A percentile compares a stretch with the other conserved stretches of the same genome.
phyloP scores from a whole-genome alignment of 2,113 vertebrate genomes.

The Hymenochirus boettgeri region DNA sequence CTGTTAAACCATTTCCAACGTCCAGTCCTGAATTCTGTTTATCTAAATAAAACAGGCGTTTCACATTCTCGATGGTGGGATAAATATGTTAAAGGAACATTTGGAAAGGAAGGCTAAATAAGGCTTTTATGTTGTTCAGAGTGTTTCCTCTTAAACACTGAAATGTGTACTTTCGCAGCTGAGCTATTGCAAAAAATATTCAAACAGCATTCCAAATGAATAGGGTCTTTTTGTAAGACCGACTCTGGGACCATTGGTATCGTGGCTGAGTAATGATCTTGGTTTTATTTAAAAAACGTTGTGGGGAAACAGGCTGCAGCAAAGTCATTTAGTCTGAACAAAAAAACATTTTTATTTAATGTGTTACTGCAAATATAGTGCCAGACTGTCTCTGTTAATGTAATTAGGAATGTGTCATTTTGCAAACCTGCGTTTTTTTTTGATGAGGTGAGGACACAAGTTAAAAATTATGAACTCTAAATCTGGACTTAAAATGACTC shows the following conservation, averaged over 20 bases:
- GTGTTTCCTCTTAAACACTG: conserved; percentile 6
- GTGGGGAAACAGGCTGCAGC: conserved; percentile 3
- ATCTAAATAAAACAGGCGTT: conserved; percentile 6
- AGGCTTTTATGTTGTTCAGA: conserved; percentile 8
- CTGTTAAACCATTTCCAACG: too few species aligned
- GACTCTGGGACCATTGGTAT: neutral
- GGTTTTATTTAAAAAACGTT: conserved; percentile 13
- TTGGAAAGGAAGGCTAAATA: conserved; percentile 9
- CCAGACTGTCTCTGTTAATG: neutral
- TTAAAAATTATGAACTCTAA: neutral
- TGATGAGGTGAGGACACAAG: neutral
- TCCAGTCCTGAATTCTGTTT: conserved; percentile 2
- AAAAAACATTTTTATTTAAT: neutral
- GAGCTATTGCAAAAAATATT: conserved; percentile 11
- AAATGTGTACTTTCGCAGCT: conserved; percentile 13
- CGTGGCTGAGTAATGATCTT: conserved; percentile 6
- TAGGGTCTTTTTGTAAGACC: conserved; percentile 10
- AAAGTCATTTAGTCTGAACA: conserved; percentile 1
- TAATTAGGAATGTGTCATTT: neutral
- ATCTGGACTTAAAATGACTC: too few species aligned
- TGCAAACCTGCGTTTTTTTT: neutral
- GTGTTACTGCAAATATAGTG: neutral
- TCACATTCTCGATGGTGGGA: neutral
- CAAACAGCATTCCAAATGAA: conserved; percentile 6
- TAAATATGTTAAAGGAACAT: conserved; percentile 3